Conservation (phyloP, 2,888 invertebrate genomes). For the Lycia hirtaria region DNA sequence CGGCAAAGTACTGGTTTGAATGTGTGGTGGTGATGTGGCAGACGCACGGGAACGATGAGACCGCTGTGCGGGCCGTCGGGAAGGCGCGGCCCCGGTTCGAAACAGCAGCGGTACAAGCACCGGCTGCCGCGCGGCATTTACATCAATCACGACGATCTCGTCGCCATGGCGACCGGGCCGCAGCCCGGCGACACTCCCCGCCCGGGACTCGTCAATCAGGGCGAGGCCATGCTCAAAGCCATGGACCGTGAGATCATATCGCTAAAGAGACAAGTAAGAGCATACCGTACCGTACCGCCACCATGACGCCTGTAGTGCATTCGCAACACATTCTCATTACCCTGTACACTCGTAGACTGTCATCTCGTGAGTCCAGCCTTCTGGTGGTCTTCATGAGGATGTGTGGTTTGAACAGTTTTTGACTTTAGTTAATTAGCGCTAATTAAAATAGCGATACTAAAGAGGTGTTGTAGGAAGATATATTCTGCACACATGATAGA, state of each 20-base stretch:
- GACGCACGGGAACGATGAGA: slow-evolving; percentile 92
- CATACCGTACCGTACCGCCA: slow-evolving; percentile 51
- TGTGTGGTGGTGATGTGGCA: slow-evolving; percentile 80
- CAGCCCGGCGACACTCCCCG: slow-evolving; percentile 84
- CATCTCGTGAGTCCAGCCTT: slow-evolving; percentile 39
- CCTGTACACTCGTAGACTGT: slow-evolving; percentile 27
- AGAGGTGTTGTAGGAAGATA: slow-evolving; percentile 60
- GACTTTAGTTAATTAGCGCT: slow-evolving; percentile 47
- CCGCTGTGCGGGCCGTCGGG: slow-evolving; percentile 91
- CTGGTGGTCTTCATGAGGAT: slow-evolving; percentile 70
- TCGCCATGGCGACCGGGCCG: slow-evolving; percentile 93
- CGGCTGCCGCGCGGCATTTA: slow-evolving; percentile 98
- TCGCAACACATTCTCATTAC: slow-evolving; percentile 71
- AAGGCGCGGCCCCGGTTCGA: slow-evolving; percentile 83
- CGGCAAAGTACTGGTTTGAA: no score
- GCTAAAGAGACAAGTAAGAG: slow-evolving; percentile 97
- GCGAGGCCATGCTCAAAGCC: slow-evolving; percentile 94
- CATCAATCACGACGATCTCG: slow-evolving; percentile 98
- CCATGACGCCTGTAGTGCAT: slow-evolving; percentile 66
- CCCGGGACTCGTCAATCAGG: slow-evolving; percentile 86
- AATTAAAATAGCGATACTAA: slow-evolving; percentile 48
- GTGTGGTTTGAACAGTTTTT: slow-evolving; percentile 58
- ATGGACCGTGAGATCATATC: slow-evolving; percentile 97
- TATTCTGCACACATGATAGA: slow-evolving; percentile 81
- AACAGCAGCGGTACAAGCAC: slow-evolving; percentile 88